A percentile compares a stretch with the other conserved stretches of the same genome.
Evolutionary conservation across 2,113 vertebrate species (phyloP).

Genomic region (Echinops telfairi): DNA sequence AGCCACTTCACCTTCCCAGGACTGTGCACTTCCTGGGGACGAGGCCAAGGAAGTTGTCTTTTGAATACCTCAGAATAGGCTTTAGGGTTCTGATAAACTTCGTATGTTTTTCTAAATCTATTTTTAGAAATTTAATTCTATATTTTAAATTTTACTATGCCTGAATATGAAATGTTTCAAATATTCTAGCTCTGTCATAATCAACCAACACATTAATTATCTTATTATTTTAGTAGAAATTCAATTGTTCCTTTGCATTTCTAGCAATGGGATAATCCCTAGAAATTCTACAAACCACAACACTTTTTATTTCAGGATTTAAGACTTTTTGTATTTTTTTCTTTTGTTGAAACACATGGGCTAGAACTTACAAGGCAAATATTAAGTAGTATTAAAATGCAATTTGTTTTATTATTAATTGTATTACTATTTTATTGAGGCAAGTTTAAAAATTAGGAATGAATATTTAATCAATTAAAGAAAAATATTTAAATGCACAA

Average conservation of each 20-base stretch:
- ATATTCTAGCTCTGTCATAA: background rate
- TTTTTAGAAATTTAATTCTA: too few species aligned
- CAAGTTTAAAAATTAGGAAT: background rate
- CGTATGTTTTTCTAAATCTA: too few species aligned
- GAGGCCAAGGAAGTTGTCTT: background rate
- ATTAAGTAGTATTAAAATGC: background rate
- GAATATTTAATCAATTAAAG: background rate
- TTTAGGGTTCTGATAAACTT: background rate
- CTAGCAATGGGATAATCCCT: background rate
- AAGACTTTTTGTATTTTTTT: background rate
- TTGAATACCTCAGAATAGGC: background rate
- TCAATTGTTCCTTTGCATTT: background rate
- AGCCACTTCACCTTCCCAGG: too few species aligned
- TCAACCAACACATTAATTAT: background rate
- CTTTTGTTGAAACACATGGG: background rate
- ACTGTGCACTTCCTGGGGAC: too few species aligned
- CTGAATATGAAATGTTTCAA: background rate
- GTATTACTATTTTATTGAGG: background rate
- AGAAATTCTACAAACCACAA: background rate
- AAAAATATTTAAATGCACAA: too few species aligned
- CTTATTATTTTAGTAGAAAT: background rate
- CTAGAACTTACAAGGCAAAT: background rate
- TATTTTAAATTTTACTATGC: background rate
- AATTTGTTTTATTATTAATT: background rate
- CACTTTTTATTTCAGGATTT: background rate